These are phyloP conservation scores for Nebria salina DNA, from an alignment of 2,888 invertebrate species.

Conservation along the genomic window DNA sequence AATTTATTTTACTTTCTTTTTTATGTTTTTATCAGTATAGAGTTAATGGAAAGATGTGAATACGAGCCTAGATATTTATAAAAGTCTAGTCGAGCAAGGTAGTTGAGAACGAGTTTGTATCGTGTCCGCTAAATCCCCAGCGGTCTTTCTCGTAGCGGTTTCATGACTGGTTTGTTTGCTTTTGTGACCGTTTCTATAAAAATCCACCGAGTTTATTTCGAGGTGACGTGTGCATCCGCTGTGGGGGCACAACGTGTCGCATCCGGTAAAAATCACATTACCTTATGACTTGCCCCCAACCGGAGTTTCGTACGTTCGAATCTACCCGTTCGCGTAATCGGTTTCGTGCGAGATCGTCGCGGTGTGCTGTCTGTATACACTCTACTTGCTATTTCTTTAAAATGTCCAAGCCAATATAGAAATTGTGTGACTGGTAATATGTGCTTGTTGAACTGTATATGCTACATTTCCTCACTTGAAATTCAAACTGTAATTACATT, in stretches of 20 bases:
- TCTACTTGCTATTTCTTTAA: not conserved
- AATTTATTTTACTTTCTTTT: no score
- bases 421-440: not conserved
- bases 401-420: not conserved
- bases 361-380: not conserved
- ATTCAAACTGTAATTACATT: no score
- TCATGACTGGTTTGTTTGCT: constrained; percentile 5
- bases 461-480: no score
- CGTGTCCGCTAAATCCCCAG: constrained; percentile 17
- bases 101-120: constrained; percentile 6
- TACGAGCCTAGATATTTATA: not conserved
- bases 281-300: constrained; percentile 4
- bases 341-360: not conserved
- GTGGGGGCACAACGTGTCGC: constrained; percentile 7
- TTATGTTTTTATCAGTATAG: no score
- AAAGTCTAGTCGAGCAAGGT: not conserved
- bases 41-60: no score
- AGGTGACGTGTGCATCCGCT: not conserved
- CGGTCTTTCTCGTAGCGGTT: constrained; percentile 4
- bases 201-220: constrained; percentile 15
- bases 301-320: constrained; percentile 2
- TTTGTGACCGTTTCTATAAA: constrained; percentile 2
- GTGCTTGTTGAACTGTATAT: no score
- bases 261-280: constrained; percentile 17
- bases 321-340: constrained; percentile 11